Evolutionary conservation across 2,888 invertebrate genomes (phyloP).

Genomic region (Noctuana brunneofusca): DNA sequence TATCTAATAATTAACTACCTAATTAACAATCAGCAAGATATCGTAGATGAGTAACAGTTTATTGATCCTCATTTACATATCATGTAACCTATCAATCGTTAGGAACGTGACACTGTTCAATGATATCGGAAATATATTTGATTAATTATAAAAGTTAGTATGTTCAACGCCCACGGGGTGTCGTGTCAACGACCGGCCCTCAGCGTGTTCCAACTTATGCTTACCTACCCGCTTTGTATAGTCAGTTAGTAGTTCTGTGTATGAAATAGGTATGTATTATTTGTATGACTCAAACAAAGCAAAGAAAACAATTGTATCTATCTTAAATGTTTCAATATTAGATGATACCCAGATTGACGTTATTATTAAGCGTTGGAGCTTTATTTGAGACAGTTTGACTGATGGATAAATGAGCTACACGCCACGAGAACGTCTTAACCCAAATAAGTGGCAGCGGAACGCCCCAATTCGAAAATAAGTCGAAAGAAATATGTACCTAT

Average conservation of each 20-base stretch:
- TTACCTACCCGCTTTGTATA: not conserved
- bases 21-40: too few relatives aligned
- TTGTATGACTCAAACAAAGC: not conserved
- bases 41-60: too few relatives aligned
- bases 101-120: too few relatives aligned
- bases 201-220: slow-evolving; percentile 20
- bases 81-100: not conserved
- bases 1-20: too few relatives aligned
- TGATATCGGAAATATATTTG: too few relatives aligned
- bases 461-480: slow-evolving; percentile 31
- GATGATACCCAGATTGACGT: slow-evolving; percentile 5
- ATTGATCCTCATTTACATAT: too few relatives aligned
- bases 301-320: not conserved
- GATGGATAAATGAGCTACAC: slow-evolving; percentile 18
- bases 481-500: slow-evolving; percentile 11
- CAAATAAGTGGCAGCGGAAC: slow-evolving; percentile 24
- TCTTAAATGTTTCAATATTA: not conserved
- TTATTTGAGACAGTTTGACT: slow-evolving; percentile 12
- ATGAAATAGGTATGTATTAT: too few relatives aligned
- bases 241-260: not conserved
- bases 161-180: slow-evolving; percentile 5
- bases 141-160: not conserved
- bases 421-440: slow-evolving; percentile 27
- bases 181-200: slow-evolving; percentile 27
- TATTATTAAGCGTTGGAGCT: not conserved